A percentile compares a stretch with the other conserved stretches of the same genome.
phyloP scores from a whole-genome alignment of 1,140 invertebrate species.

The Ylistrum balloti region DNA sequence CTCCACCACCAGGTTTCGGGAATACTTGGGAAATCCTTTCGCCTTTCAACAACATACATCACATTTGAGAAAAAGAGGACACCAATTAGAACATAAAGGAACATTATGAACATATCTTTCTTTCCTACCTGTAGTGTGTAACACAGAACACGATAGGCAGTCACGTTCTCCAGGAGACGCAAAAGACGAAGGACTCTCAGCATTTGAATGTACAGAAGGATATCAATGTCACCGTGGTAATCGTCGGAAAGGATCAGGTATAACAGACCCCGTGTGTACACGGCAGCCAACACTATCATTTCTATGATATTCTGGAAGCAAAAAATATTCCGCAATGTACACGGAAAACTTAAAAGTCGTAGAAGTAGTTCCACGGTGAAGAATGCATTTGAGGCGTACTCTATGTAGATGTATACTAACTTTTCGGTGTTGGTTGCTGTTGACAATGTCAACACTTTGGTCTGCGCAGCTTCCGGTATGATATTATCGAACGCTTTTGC shows the following conservation, averaged over 20 bases:
- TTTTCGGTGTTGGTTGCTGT: background rate
- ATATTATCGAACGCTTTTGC: background rate
- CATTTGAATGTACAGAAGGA: constrained; percentile 51
- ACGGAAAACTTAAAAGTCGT: constrained; percentile 40
- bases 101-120: constrained; percentile 52
- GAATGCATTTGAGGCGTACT: constrained; percentile 50
- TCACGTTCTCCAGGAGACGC: constrained; percentile 47
- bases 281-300: constrained; percentile 42
- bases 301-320: constrained; percentile 46
- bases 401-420: constrained; percentile 41
- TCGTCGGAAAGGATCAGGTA: constrained; percentile 41
- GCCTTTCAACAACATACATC: constrained; percentile 49
- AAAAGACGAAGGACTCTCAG: constrained; percentile 53
- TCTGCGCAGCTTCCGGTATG: background rate
- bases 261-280: constrained; percentile 42
- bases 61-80: constrained; percentile 57
- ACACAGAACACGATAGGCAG: constrained; percentile 50
- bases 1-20: constrained; percentile 60
- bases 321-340: constrained; percentile 11
- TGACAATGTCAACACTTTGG: background rate
- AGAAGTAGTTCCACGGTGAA: constrained; percentile 43
- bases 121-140: constrained; percentile 45
- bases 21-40: constrained; percentile 52
- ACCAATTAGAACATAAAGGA: constrained; percentile 48
- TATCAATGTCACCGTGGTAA: background rate